Evolutionary conservation across 1,140 invertebrate genomes (phyloP).

Genomic region (Aphaenogaster ashmeadi): DNA sequence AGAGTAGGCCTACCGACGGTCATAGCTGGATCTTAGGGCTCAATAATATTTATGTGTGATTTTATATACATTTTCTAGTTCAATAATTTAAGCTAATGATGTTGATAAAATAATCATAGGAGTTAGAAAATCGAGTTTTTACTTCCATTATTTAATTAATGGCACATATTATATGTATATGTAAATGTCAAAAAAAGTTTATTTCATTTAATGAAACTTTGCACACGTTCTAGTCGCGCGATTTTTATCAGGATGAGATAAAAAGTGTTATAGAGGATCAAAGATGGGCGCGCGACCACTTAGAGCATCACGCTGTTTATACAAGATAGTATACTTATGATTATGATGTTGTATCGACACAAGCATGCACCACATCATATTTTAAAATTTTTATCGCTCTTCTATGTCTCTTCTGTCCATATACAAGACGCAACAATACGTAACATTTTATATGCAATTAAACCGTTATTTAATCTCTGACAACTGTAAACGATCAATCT

Average conservation of each 20-base stretch:
- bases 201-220: background rate
- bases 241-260: background rate
- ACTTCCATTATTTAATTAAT: background rate
- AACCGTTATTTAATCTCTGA: slow-evolving; percentile 21
- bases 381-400: slow-evolving; percentile 30
- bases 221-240: background rate
- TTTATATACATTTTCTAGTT: too few relatives aligned
- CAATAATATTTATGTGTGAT: too few relatives aligned
- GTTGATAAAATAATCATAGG: background rate
- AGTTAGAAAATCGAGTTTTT: background rate
- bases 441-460: slow-evolving; percentile 9
- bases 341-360: slow-evolving; percentile 20
- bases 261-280: background rate
- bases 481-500: slow-evolving; percentile 31
- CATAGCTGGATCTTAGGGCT: too few relatives aligned
- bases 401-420: background rate
- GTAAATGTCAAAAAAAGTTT: background rate
- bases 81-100: background rate
- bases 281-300: background rate
- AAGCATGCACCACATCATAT: background rate
- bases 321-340: slow-evolving; percentile 31
- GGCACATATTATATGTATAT: background rate
- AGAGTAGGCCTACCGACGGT: too few relatives aligned
- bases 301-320: slow-evolving; percentile 17
- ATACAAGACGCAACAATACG: slow-evolving; percentile 15